Conservation (phyloP, 37 sponge, comb jelly and placozoan genomes). For the Axinella damicornis region DNA sequence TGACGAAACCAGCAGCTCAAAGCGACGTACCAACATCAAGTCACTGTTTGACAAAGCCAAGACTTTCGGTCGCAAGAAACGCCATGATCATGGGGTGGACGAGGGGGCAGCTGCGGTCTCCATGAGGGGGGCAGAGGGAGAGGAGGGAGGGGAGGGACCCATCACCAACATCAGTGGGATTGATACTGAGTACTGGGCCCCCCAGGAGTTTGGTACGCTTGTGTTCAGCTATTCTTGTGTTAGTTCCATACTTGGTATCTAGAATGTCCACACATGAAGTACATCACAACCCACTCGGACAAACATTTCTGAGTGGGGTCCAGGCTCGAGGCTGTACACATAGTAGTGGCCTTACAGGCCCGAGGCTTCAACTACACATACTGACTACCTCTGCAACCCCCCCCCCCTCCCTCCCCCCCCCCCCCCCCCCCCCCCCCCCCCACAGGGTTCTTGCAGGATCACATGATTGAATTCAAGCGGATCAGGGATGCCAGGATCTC, state of each 20-base stretch:
- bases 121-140: neutral
- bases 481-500: conserved; percentile 28
- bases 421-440: neutral
- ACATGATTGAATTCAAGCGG: conserved; percentile 34
- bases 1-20: conserved; percentile 20
- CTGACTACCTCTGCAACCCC: too few relatives aligned
- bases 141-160: neutral
- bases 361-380: too few relatives aligned
- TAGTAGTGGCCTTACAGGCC: too few relatives aligned
- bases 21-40: conserved; percentile 50
- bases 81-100: neutral
- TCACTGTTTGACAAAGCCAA: conserved; percentile 64
- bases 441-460: conserved; percentile 28
- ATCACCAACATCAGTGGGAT: conserved; percentile 55
- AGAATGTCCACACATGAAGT: too few relatives aligned
- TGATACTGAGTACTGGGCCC: conserved; percentile 52
- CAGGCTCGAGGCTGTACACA: too few relatives aligned
- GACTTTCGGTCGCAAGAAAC: neutral
- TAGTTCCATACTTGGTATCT: neutral
- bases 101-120: conserved; percentile 48
- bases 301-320: too few relatives aligned
- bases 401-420: neutral
- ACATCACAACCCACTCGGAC: too few relatives aligned
- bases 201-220: conserved; percentile 65
- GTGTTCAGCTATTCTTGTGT: neutral